Conservation (phyloP, 2,113 vertebrate species). For the Nibea albiflora region DNA sequence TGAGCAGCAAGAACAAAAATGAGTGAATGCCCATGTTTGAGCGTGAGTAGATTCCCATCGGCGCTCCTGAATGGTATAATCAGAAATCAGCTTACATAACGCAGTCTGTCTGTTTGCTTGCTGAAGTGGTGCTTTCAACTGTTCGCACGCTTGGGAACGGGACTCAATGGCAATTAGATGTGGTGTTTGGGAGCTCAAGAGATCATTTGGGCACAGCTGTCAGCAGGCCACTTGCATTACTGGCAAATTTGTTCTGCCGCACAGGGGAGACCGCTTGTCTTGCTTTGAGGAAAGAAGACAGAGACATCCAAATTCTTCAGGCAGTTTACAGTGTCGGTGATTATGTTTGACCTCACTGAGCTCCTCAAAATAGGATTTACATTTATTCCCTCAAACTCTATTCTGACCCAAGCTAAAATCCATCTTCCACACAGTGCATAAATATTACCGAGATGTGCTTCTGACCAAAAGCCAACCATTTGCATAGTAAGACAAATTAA, state of each 20-base stretch:
- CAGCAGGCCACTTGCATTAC: conserved; percentile 20
- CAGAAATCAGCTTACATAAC: conserved; percentile 28
- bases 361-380: neutral
- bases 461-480: neutral
- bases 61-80: conserved; percentile 23
- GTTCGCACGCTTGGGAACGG: neutral
- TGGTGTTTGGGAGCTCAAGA: conserved; percentile 31
- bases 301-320: neutral
- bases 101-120: conserved; percentile 21
- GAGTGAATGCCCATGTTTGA: neutral
- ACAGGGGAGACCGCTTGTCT: neutral
- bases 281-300: neutral
- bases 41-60: conserved; percentile 33
- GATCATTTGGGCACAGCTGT: conserved; percentile 50
- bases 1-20: neutral
- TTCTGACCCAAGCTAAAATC: neutral
- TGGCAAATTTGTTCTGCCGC: conserved; percentile 5
- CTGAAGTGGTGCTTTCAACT: conserved; percentile 38
- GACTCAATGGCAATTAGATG: conserved; percentile 38
- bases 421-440: neutral
- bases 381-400: neutral
- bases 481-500: neutral
- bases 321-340: neutral
- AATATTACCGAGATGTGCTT: neutral
- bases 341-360: neutral